These are phyloP conservation scores for Asteroscopus sphinx DNA, from an alignment of 2,888 invertebrate species.

Conservation along the genomic window DNA sequence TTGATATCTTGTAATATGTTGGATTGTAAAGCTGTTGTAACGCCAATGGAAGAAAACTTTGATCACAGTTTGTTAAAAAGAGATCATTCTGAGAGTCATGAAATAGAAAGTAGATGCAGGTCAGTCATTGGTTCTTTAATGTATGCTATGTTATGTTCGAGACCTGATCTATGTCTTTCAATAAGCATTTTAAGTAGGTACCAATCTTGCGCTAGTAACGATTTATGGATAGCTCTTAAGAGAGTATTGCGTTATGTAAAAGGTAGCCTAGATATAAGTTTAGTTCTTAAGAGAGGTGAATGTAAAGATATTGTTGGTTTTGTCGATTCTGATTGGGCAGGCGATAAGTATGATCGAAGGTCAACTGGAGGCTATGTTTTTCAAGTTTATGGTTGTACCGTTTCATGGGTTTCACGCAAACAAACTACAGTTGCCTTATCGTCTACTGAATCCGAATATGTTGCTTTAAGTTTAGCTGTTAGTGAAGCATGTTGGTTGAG, in stretches of 20 bases:
- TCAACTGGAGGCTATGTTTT: not conserved
- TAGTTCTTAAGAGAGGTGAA: not conserved
- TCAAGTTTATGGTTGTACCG: not conserved
- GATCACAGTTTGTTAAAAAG: not conserved
- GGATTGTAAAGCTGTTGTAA: not conserved
- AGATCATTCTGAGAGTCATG: not conserved
- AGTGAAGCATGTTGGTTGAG: slow-evolving; percentile 1
- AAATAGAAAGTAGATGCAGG: not conserved
- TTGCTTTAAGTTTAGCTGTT: not conserved
- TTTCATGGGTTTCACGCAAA: not conserved
- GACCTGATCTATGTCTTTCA: slow-evolving; percentile 1
- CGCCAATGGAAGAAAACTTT: not conserved
- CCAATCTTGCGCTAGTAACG: no score
- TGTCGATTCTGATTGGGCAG: not conserved
- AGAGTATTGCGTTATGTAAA: not conserved
- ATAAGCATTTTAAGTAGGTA: slow-evolving; percentile 5
- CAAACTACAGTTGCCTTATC: not conserved
- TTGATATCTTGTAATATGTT: not conserved
- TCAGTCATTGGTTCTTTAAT: no score
- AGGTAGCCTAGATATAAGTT: not conserved
- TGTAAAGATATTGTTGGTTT: not conserved
- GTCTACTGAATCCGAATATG: not conserved
- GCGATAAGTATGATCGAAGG: not conserved
- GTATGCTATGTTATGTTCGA: not conserved
- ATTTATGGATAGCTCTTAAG: not conserved